Evolutionary conservation across 2,113 vertebrate genomes (phyloP), one percentile per base, ranked within the genome.

Genomic region (Rhegmatorhina hoffmannsi): DNA sequence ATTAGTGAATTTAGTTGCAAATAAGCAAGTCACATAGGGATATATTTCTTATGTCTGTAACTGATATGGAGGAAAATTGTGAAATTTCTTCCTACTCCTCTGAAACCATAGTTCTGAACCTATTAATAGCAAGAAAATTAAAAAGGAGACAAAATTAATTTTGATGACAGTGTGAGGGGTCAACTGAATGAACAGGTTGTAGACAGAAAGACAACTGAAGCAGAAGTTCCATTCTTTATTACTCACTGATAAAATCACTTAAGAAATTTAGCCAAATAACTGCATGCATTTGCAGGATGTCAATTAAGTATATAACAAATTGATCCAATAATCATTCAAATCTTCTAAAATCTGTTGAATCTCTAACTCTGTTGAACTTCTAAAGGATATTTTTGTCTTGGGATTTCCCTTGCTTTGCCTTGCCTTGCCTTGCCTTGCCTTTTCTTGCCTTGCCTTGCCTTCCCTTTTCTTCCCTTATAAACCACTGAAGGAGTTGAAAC

Each of bases 171-270:
- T 47, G 6, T 55, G 36, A 92, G 28, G 86, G 19, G 11, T 46
- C 40, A 66, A 69, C n/a, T 55, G 43, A 79, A 79, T 60, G 6
- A 84, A 56, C 26, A 62, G 8, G 4, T 17, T 80, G 38, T 28
- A 72, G 11, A 66, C 0, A 84, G 18, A 80, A 62, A 67, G 6
- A 16, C 5, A 58, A 12, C 29, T 84, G 10, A 76, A 49, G 17
- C 2, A 18, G 43, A 0, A 18, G 6, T 36, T 66, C 12, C 21
- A 1, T 0, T 11, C 13, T 60, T 63, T 67, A 17, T 47, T 66
- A n/a, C 31, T 74, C 29, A 34, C 3, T 33, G 13, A 50, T 62
- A 31, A 78, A 63, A 46, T 40, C 7, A 75, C 13, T 55, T 43
- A 43, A 46, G 9, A 25, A 82, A 68, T 13, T 60, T 31, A 80